Base-by-base conservation (phyloP, 2,113 vertebrate species). In the Mola mola region DNA sequence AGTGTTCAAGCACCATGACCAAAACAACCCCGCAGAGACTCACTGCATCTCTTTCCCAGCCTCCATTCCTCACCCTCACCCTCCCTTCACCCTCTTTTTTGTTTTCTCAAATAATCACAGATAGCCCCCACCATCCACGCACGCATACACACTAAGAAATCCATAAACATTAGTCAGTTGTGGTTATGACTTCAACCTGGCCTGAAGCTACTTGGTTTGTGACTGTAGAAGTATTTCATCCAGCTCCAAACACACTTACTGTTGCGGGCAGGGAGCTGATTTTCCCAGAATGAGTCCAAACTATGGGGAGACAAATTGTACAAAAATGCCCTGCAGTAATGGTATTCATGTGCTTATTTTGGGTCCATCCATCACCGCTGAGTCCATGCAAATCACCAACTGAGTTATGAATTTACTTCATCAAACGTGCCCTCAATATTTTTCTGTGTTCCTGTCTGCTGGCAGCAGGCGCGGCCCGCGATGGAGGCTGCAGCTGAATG, bases 1-100 rank as follows among this genome's bases (percentile, higher is more conserved):
- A 69, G 78, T 69, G 84, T 47, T 87, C 83, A 81, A 75, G 74
- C 81, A 83, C 83, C 83, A 78, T 87, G 83, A 87, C 87, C 81
- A 85, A 87, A 87, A 87, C 82, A 87, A 78, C 80, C 83, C 82
- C 84, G 31, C 79, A 68, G 82, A 79, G 74, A 82, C 44, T 60
- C 28, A 3, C 76, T 51, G 66, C 43, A n/a, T n/a, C n/a, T n/a
- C n/a, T n/a, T 61, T 65, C 72, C 75, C 58, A 42, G 74, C 75
- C 66, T n/a, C 4, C 11, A 43, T 58, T n/a, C n/a, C n/a, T n/a
- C n/a, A n/a, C n/a, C n/a, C n/a, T n/a, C n/a, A n/a, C n/a, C n/a
- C n/a, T n/a, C n/a, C n/a, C n/a, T n/a, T n/a, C n/a, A n/a, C n/a
- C n/a, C n/a, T n/a, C n/a, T n/a, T n/a, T n/a, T n/a, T n/a, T n/a